Conservation (phyloP, 2,888 invertebrate species). For the Hypsopygia costalis region DNA sequence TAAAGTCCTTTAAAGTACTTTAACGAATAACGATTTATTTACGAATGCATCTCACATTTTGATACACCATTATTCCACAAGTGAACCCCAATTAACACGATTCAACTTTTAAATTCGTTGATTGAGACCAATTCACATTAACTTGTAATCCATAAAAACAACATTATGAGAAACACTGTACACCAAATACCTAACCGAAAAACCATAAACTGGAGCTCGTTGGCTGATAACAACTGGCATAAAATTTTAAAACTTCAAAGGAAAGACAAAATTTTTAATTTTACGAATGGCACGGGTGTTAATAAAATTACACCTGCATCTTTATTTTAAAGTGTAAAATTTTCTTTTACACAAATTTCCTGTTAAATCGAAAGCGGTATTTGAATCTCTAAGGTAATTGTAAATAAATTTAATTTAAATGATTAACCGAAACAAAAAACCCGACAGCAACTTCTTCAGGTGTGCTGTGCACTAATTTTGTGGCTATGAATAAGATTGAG, state of each 20-base stretch:
- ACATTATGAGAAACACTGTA: constrained; percentile 3
- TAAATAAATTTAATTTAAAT: no score
- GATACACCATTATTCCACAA: no score
- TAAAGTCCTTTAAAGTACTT: no score
- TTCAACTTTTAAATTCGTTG: not conserved
- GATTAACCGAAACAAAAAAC: no score
- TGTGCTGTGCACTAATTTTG: no score
- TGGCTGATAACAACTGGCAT: constrained; percentile 4
- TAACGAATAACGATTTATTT: no score
- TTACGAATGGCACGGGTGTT: constrained; percentile 6
- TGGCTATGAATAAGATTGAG: no score
- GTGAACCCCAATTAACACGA: not conserved
- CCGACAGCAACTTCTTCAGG: no score
- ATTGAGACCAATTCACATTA: constrained; percentile 2
- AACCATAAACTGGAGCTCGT: constrained; percentile 3
- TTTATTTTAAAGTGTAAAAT: not conserved
- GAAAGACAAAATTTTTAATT: constrained; percentile 5
- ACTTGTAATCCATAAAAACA: constrained; percentile 5
- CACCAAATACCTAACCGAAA: not conserved
- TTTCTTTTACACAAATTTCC: no score
- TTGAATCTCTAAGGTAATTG: no score
- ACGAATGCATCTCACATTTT: no score
- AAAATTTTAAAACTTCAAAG: constrained; percentile 3
- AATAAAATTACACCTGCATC: constrained; percentile 6
- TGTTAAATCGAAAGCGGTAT: no score